Base-by-base conservation (phyloP, 2,113 vertebrate species). In the Odontophorus gujanensis region DNA sequence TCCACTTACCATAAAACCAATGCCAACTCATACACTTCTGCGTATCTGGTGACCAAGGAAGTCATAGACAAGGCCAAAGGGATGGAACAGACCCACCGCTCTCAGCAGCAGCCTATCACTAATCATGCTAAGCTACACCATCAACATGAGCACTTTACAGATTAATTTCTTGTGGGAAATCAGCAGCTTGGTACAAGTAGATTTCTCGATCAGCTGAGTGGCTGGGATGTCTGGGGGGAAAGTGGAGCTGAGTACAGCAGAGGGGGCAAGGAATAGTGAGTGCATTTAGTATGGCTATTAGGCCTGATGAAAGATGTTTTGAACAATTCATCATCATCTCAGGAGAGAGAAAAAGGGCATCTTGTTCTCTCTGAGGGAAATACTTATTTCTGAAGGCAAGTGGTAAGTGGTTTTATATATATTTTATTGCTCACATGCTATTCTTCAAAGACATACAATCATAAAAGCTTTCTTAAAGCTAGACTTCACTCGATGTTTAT, bases 11-110 rank as follows among this genome's bases (percentile, higher is more conserved):
- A 0, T 22, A 7, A 8, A 69, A 36, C 24, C 30, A 13, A 3
- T 73, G 25, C 48, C 68, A n/a, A 50, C 58, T 59, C 13, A 6
- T 7, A 7, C 0, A 0, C 2, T 32, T 34, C 34, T 5, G 8
- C 0, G 2, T 30, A 43, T 19, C 36, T 76, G 12, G 9, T 18
- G 45, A 68, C 43, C 40, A 69, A 59, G 28, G 38, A 1, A 51
- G 66, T 9, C 71, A 76, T 62, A 32, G 15, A 62, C 48, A 43
- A 77, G 24, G 65, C 66, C 67, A 77, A 58, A 77, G 69, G 28
- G 30, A 40, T 62, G 79, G 28, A 69, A 25, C 18, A 57, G 77
- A 89, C 66, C 6, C 69, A 24, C 2, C 17, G 28, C 61, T 38
- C 71, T 18, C 7, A 67, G 76, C 68, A 88, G 65, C 55, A 76